phyloP scores from a whole-genome alignment of 2,888 invertebrate species.

The Synergus laeviventris region DNA sequence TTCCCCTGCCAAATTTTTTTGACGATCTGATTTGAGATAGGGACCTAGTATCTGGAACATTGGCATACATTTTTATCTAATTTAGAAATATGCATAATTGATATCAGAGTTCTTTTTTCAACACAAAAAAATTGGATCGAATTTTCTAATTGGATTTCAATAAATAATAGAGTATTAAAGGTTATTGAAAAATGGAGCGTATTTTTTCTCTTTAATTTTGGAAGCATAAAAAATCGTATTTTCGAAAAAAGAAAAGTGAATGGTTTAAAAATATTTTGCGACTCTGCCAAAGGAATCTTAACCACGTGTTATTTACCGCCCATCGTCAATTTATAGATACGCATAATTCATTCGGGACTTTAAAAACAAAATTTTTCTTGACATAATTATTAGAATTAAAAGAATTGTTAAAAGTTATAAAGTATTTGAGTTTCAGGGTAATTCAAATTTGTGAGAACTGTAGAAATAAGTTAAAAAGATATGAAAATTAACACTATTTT shows the following conservation, averaged over 20 bases:
- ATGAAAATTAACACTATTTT: not conserved
- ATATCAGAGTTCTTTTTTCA: not conserved
- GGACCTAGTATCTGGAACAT: slow-evolving; percentile 11
- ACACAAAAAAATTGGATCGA: not conserved
- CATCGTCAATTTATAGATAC: not conserved
- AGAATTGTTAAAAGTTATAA: not conserved
- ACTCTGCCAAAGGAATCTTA: not conserved
- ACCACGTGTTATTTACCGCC: not conserved
- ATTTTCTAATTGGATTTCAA: not conserved
- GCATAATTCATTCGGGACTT: not conserved
- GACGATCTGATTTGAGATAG: not conserved
- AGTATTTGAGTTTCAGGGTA: too few species aligned
- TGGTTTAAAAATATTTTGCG: not conserved
- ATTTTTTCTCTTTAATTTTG: not conserved
- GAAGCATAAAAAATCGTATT: not conserved
- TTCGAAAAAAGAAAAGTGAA: not conserved
- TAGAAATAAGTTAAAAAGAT: not conserved
- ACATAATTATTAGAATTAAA: not conserved
- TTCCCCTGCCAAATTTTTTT: not conserved
- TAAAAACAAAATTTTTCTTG: not conserved
- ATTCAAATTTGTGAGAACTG: not conserved
- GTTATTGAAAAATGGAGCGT: not conserved
- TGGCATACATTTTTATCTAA: slow-evolving; percentile 22
- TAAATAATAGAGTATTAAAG: too few species aligned
- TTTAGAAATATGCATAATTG: slow-evolving; percentile 1